These are phyloP conservation scores for Ophioninae sp. DNA, from an alignment of 2,888 invertebrate genomes.

Conservation along the genomic window DNA sequence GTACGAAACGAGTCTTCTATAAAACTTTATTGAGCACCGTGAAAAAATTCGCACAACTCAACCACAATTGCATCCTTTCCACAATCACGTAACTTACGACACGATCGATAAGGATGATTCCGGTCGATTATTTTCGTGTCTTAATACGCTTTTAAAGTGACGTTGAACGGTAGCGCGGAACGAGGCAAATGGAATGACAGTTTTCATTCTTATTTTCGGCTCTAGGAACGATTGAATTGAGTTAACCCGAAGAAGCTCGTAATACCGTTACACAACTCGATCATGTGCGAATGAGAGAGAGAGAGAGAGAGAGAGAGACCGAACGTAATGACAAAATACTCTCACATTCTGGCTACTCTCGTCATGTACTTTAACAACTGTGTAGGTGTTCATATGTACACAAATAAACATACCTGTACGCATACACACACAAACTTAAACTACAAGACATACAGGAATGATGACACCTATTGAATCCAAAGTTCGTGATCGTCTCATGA, in stretches of 20 bases:
- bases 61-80: background rate
- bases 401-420: background rate
- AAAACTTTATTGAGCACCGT: background rate
- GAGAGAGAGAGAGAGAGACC: conserved; percentile 1
- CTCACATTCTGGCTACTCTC: conserved; percentile 17
- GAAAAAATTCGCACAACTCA: background rate
- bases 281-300: conserved; percentile 27
- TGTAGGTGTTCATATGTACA: conserved; percentile 8
- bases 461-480: conserved; percentile 68
- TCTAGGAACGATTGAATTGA: conserved; percentile 11
- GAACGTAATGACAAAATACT: conserved; percentile 41
- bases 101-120: background rate
- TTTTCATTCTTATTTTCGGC: conserved; percentile 36
- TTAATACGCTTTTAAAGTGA: background rate
- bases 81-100: background rate
- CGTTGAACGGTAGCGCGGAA: background rate
- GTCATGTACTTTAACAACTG: conserved; percentile 1
- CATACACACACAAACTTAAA: background rate
- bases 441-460: conserved; percentile 32
- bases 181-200: background rate
- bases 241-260: conserved; percentile 16
- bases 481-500: conserved; percentile 49
- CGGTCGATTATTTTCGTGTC: background rate
- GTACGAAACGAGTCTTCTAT: background rate
- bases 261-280: conserved; percentile 46